Conservation (phyloP, 2,113 vertebrate species). For the Tenrec ecaudatus region DNA sequence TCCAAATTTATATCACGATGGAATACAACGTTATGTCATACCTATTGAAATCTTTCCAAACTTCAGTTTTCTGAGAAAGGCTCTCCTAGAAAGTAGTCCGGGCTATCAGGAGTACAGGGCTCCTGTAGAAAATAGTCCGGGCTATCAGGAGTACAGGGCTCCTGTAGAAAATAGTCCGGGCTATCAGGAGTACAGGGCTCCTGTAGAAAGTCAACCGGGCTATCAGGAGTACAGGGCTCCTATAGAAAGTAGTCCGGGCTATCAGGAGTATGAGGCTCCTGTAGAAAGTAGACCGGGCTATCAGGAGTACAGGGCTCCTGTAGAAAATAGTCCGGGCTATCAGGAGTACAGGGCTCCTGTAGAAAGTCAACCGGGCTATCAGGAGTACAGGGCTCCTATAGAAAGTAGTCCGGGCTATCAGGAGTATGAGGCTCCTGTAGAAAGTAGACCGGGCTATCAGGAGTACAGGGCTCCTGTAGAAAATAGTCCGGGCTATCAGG, state of each 20-base stretch:
- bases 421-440: neutral
- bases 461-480: neutral
- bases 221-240: neutral
- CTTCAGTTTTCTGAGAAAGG: neutral
- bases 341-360: neutral
- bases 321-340: neutral
- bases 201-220: neutral
- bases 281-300: neutral
- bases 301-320: neutral
- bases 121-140: no score
- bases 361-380: neutral
- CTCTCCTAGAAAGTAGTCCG: conserved; percentile 33
- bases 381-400: neutral
- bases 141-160: neutral
- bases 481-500: neutral
- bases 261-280: neutral
- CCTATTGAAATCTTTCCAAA: neutral
- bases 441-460: neutral
- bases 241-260: no score
- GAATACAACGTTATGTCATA: neutral
- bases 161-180: neutral
- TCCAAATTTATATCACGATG: neutral
- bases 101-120: neutral
- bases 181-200: neutral
- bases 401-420: neutral